Percentiles rank a stretch among this genome's conserved stretches.
phyloP scores from a whole-genome alignment of 2,113 vertebrate genomes.

The Delphinus delphis region DNA sequence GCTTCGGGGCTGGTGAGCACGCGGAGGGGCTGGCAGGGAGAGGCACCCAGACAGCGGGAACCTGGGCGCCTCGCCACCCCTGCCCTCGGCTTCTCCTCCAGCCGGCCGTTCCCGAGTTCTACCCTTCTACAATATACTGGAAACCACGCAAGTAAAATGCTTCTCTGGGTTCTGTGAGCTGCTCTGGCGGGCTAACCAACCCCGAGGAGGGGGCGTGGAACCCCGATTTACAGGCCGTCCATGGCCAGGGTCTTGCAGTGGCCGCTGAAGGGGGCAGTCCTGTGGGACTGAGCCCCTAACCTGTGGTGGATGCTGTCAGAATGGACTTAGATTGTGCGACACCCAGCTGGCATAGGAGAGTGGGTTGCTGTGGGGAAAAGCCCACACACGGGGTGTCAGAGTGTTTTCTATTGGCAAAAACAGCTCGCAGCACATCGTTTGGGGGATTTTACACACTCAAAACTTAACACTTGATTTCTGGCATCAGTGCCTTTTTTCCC shows the following conservation, averaged over 20 bases:
- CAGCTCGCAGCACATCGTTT: not conserved
- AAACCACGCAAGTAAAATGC: not conserved
- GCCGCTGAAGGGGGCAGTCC: not conserved
- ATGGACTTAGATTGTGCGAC: no score
- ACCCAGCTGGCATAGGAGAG: not conserved
- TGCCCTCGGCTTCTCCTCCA: not conserved
- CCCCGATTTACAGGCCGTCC: not conserved
- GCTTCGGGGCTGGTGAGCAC: not conserved
- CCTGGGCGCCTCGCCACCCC: accelerated
- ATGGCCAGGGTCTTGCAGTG: not conserved
- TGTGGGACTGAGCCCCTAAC: not conserved
- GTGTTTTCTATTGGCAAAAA: not conserved
- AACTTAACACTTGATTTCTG: not conserved
- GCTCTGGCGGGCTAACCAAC: not conserved
- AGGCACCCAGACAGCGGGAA: not conserved
- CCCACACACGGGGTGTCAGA: not conserved
- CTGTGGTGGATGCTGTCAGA: not conserved
- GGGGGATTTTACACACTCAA: not conserved
- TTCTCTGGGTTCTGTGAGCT: not conserved
- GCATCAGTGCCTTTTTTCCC: not conserved
- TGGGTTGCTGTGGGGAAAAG: not conserved
- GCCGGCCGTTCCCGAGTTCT: not conserved
- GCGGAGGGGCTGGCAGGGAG: not conserved
- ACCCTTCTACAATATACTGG: not conserved
- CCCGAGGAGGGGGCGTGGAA: not conserved